A percentile compares a stretch with the other conserved stretches of the same genome.
Conservation (phyloP, 2,113 vertebrate species). For the Columba janthina region DNA sequence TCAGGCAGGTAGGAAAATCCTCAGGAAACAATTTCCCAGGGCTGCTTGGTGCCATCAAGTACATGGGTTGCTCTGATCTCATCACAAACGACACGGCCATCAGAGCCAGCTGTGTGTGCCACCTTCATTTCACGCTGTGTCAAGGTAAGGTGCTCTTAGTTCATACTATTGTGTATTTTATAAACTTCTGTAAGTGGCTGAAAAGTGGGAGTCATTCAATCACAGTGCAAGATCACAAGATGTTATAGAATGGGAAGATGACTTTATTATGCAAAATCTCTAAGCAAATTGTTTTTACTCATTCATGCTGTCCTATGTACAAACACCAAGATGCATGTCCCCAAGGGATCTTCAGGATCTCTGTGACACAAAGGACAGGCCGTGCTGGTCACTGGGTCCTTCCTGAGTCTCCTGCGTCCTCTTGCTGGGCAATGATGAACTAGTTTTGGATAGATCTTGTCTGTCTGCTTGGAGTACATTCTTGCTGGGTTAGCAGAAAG, state of each 20-base stretch:
- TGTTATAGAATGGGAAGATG: background rate
- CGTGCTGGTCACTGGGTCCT: background rate
- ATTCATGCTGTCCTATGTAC: background rate
- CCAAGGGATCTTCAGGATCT: background rate
- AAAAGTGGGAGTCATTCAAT: background rate
- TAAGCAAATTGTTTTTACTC: background rate
- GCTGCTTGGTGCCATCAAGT: background rate
- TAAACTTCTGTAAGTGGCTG: background rate
- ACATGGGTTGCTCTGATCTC: background rate
- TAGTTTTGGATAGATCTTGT: background rate
- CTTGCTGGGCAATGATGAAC: background rate
- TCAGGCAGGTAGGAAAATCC: background rate
- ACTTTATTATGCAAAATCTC: background rate
- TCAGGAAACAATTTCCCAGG: background rate
- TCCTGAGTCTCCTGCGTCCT: background rate
- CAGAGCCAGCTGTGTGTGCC: background rate
- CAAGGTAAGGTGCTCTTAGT: background rate
- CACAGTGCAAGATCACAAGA: background rate
- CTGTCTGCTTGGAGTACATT: background rate
- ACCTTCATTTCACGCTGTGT: rapidly evolving
- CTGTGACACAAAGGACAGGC: background rate
- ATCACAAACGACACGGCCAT: rapidly evolving
- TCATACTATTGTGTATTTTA: background rate
- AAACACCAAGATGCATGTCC: background rate
- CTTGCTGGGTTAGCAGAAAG: background rate